Conservation (phyloP, 2,797 vertebrate species). For the Sebastes vulpes region DNA sequence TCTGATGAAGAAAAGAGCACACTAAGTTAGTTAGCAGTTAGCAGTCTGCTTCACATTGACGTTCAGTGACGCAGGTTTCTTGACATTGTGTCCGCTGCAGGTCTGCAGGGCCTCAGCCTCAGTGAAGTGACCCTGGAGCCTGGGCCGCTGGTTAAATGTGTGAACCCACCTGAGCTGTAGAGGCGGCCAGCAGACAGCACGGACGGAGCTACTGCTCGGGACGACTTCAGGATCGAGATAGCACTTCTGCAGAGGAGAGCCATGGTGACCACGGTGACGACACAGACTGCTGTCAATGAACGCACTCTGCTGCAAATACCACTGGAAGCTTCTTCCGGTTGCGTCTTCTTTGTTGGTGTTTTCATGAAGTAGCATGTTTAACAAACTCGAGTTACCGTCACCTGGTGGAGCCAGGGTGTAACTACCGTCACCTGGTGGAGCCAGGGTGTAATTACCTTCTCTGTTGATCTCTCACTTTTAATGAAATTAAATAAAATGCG, state of each 20-base stretch:
- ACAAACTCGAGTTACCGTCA: not conserved
- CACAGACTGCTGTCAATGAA: not conserved
- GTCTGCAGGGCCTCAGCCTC: too few species aligned
- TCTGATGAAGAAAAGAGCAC: not conserved
- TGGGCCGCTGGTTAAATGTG: not conserved
- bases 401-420: not conserved
- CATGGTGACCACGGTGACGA: slow-evolving; percentile 53
- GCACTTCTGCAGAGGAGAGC: slow-evolving; percentile 78
- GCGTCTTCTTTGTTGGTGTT: slow-evolving; percentile 8
- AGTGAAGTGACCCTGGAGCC: not conserved
- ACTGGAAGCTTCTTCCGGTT: not conserved
- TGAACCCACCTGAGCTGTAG: slow-evolving; percentile 81
- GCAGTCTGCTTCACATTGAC: not conserved
- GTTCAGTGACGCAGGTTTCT: slow-evolving; percentile 36
- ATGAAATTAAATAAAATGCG: not conserved
- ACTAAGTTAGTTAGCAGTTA: not conserved
- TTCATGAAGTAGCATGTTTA: rapidly evolving
- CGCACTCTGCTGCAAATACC: not conserved
- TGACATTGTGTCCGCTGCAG: slow-evolving; percentile 50
- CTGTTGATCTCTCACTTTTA: too few species aligned
- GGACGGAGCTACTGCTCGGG: slow-evolving; percentile 49
- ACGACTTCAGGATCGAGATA: slow-evolving; percentile 66
- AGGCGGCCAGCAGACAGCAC: slow-evolving; percentile 62
- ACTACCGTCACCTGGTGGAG: not conserved
- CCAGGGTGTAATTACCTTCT: not conserved